Conservation (phyloP, 2,113 vertebrate species). For the Halcyon malimbica region DNA sequence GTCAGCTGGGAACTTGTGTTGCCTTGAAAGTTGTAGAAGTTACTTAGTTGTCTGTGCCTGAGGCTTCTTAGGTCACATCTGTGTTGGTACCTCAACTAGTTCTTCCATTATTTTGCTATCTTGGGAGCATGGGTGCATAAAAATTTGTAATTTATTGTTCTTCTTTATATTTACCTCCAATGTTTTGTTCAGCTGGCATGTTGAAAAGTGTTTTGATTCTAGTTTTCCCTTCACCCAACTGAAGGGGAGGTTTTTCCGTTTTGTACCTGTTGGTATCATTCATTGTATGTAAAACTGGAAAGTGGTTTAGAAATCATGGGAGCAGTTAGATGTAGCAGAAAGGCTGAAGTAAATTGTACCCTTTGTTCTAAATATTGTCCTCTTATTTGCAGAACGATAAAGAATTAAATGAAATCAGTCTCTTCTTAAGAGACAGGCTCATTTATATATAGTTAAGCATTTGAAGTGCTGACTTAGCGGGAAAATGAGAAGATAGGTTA, state of each 20-base stretch:
- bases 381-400: background rate
- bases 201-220: background rate
- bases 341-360: background rate
- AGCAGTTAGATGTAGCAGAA: background rate
- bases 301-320: background rate
- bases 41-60: slow-evolving; percentile 13
- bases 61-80: background rate
- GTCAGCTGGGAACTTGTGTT: background rate
- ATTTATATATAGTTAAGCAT: background rate
- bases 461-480: background rate
- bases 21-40: background rate
- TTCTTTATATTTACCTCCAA: background rate
- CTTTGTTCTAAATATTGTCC: background rate
- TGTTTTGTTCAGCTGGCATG: background rate
- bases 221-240: background rate
- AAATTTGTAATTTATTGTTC: background rate
- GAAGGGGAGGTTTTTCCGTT: background rate
- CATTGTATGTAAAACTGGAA: background rate
- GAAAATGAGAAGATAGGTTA: background rate
- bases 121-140: background rate
- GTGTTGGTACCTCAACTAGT: background rate
- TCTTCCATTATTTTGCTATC: background rate
- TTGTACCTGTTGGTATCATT: background rate
- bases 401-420: background rate
- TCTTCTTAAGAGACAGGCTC: background rate